Base-by-base conservation (phyloP, 2,797 vertebrate genomes). In the Megalops cyprinoides region DNA sequence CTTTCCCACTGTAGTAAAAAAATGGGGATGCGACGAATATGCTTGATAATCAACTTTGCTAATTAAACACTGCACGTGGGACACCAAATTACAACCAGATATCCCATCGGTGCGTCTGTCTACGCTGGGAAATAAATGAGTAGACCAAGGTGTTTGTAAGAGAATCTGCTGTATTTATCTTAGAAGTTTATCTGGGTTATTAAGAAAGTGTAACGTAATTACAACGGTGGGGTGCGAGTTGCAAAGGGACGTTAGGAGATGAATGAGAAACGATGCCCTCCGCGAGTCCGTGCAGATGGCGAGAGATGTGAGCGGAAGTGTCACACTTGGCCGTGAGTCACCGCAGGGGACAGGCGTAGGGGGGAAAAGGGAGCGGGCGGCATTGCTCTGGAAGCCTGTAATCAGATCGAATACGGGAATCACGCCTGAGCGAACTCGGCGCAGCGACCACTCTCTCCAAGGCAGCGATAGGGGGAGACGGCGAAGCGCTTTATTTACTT, bases 281-380 rank as follows among this genome's bases (percentile, higher is more conserved):
- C 71, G 42, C 44, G 42, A 23, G 44, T 79, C 44, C 60, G 5
- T 67, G 44, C 58, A 48, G 60, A 10, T 62, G 44, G 14, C 14
- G 77, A 69, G 60, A 58, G 60, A 58, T 69, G 42, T 49, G 58
- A 67, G 42, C 39, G 46, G 77, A 79, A 34, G 77, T 69, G 58
- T 51, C 60, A 58, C 60, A 48, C 60, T 79, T 37, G 58, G 60
- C 77, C 25, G 18, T 49, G 77, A 79, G 77, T 79, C 77, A 79
- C 39, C 28, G 4, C n/a, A 34, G 60, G 46, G 77, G 39, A 49
- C 71, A 37, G n/a, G 42, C 23, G 44, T 69, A 67, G 58, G 42
- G 53, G 46, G 44, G 53, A 69, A 67, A 20, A 67, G 60, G n/a
- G 71, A 25, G 37, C n/a, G 76, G 56, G 51, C 76, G 67, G 67